These are phyloP conservation scores for Entomyzon cyanotis DNA, from an alignment of 2,113 vertebrate species.

Conservation along the genomic window DNA sequence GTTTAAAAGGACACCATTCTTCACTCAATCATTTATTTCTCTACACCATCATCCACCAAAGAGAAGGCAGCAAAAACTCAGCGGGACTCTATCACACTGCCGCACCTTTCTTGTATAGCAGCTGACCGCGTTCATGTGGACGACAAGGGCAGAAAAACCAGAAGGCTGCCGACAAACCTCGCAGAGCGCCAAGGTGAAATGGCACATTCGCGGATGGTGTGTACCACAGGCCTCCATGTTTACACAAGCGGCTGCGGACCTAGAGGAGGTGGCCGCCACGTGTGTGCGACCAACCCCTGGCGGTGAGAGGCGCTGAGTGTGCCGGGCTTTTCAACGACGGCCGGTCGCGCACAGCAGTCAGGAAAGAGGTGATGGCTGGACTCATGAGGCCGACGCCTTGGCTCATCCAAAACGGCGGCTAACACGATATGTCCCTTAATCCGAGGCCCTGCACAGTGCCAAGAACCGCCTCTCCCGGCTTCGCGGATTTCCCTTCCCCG, in stretches of 20 bases:
- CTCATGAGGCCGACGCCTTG: fast-evolving
- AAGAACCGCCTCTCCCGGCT: background rate
- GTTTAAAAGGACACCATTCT: background rate
- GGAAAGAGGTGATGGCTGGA: background rate
- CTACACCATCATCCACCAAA: fast-evolving
- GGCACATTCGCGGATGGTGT: background rate
- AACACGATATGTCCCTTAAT: fast-evolving
- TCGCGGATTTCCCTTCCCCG: fast-evolving
- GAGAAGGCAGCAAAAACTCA: background rate
- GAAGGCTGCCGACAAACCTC: background rate
- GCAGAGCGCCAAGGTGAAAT: background rate
- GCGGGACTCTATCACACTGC: too few relatives aligned
- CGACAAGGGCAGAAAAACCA: background rate
- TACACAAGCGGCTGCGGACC: background rate
- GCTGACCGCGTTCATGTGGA: background rate
- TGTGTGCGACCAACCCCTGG: fast-evolving
- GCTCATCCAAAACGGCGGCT: background rate
- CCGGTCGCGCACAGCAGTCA: fast-evolving
- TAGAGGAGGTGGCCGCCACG: fast-evolving
- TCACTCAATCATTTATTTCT: background rate
- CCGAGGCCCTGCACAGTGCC: background rate
- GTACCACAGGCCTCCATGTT: background rate
- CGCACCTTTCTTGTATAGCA: fast-evolving
- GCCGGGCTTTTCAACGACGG: fast-evolving
- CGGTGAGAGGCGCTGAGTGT: fast-evolving